Conservation (phyloP, 2,113 vertebrate species). For the Pluvianellus socialis region DNA sequence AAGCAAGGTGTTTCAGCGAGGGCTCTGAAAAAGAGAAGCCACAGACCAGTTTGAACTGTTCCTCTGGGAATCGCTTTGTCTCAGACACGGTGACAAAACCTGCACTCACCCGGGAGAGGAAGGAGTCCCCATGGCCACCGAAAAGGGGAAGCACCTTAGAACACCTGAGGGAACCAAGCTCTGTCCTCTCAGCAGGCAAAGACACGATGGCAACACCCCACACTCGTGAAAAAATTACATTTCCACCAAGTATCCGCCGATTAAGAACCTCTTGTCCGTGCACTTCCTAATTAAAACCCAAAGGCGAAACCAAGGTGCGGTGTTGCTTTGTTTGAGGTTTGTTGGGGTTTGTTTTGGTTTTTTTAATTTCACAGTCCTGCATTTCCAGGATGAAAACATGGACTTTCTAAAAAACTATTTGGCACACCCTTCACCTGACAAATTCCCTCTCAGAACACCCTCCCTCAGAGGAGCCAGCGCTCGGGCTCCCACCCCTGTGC, state of each 20-base stretch:
- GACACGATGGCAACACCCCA: rapidly evolving
- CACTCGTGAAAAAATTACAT: rapidly evolving
- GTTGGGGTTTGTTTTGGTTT: no score
- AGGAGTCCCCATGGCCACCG: no score
- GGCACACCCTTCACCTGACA: rapidly evolving
- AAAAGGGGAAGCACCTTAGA: no score
- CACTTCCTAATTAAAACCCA: neutral
- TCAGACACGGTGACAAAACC: neutral
- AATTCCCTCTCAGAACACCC: no score
- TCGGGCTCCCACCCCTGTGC: rapidly evolving
- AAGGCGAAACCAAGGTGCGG: neutral
- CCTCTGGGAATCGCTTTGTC: no score
- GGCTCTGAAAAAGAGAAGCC: neutral
- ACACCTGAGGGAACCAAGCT: neutral
- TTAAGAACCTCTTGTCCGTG: rapidly evolving
- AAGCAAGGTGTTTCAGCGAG: neutral
- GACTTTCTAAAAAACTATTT: neutral
- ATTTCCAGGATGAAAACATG: neutral
- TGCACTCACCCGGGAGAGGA: no score
- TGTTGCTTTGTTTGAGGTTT: no score
- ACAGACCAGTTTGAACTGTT: no score
- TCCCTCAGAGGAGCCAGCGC: rapidly evolving
- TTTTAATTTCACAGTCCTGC: neutral
- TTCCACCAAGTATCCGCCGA: neutral
- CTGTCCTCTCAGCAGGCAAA: rapidly evolving